A percentile compares a stretch with the other conserved stretches of the same genome.
These are phyloP conservation scores for Drosophila mulleri DNA, from an alignment of 2,888 invertebrate species.

Conservation along the genomic window DNA sequence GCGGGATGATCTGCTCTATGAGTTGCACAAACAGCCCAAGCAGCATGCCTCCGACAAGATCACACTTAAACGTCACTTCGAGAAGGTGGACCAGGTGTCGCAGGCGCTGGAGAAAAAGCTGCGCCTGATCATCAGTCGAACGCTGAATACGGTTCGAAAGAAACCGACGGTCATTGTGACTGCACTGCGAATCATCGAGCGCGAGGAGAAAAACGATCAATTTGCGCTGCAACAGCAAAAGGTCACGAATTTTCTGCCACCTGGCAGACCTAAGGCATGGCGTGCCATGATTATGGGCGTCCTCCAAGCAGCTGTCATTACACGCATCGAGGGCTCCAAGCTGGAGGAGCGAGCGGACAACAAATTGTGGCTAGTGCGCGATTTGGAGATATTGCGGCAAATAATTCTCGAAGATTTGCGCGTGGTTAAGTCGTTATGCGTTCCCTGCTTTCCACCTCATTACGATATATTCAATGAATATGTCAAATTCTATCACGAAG, in stretches of 20 bases:
- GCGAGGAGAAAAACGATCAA: constrained; percentile 97
- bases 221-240: constrained; percentile 89
- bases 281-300: constrained; percentile 93
- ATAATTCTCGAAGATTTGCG: constrained; percentile 95
- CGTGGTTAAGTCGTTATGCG: constrained; percentile 95
- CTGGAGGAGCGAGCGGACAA: constrained; percentile 95
- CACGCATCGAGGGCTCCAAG: constrained; percentile 97
- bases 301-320: constrained; percentile 91
- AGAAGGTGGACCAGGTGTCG: constrained; percentile 96
- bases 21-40: constrained; percentile 96
- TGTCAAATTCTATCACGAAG: constrained; percentile 96
- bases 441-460: constrained; percentile 97
- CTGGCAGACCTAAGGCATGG: constrained; percentile 97
- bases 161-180: constrained; percentile 98
- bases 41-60: constrained; percentile 94
- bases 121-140: constrained; percentile 94
- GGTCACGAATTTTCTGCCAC: constrained; percentile 94
- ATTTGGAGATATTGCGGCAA: constrained; percentile 94
- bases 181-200: constrained; percentile 96
- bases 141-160: constrained; percentile 96
- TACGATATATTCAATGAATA: constrained; percentile 97
- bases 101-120: constrained; percentile 95
- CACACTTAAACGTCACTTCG: constrained; percentile 97
- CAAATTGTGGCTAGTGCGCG: constrained; percentile 98
- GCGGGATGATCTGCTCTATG: constrained; percentile 96